A percentile compares a stretch with the other conserved stretches of the same genome.
Conservation (phyloP, 2,113 vertebrate genomes). For the Bathybates hornii region DNA sequence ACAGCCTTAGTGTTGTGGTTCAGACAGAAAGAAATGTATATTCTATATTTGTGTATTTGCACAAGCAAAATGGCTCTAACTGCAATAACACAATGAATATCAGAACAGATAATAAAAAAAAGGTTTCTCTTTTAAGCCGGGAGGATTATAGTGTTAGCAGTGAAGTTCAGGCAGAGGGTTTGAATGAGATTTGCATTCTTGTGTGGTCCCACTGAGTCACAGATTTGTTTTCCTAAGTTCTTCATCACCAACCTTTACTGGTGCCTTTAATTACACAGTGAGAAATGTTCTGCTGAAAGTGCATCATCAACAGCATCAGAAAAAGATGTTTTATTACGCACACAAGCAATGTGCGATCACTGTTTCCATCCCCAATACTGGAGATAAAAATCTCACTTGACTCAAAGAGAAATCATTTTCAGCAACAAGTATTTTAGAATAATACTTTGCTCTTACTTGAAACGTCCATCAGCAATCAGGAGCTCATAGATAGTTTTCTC, state of each 20-base stretch:
- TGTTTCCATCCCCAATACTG: background rate
- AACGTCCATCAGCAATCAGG: constrained; percentile 83
- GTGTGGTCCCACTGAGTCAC: background rate
- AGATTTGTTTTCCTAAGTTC: constrained; percentile 16
- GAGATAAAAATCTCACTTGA: background rate
- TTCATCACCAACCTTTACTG: background rate
- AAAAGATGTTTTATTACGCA: background rate
- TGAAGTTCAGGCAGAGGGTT: background rate
- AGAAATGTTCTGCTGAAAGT: background rate
- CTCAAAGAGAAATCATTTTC: background rate
- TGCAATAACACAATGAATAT: background rate
- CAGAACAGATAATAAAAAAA: background rate
- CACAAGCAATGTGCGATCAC: background rate
- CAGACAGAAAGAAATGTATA: background rate
- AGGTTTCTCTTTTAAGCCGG: background rate
- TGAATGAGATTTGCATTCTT: background rate
- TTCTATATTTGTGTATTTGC: background rate
- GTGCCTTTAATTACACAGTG: background rate
- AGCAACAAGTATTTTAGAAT: background rate
- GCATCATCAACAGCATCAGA: background rate
- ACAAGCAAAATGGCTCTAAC: background rate
- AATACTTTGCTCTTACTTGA: constrained; percentile 75
- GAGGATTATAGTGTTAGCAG: background rate
- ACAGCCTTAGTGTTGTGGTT: background rate
- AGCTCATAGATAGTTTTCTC: constrained; percentile 79